phyloP scores from a whole-genome alignment of 2,113 vertebrate species.

The Panurus biarmicus region DNA sequence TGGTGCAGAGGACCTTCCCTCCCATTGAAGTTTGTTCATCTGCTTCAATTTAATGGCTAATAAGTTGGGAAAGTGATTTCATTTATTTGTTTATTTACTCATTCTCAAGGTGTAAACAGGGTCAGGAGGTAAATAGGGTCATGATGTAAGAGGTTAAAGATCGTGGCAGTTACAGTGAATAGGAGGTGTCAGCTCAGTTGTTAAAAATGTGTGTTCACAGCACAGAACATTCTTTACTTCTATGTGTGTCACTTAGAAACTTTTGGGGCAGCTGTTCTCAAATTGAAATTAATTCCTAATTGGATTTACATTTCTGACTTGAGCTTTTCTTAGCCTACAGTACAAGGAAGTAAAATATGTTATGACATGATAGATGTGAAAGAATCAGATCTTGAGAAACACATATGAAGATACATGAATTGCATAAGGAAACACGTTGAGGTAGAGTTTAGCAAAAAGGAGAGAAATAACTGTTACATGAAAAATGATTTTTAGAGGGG shows the following conservation, averaged over 20 bases:
- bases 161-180: fast-evolving
- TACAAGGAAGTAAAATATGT: not conserved
- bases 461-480: not conserved
- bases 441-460: not conserved
- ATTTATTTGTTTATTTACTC: not conserved
- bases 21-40: not conserved
- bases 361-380: not conserved
- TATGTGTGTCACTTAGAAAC: not conserved
- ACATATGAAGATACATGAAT: not conserved
- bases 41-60: not conserved
- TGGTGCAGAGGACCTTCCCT: not conserved
- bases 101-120: not conserved
- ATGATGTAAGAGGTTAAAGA: not conserved
- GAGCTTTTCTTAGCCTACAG: not conserved
- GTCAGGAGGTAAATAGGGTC: not conserved
- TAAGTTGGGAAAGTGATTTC: not conserved
- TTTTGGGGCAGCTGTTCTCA: not conserved
- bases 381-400: not conserved
- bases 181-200: not conserved
- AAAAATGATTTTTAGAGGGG: not conserved
- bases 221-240: not conserved
- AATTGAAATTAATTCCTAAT: not conserved
- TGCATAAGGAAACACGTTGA: not conserved
- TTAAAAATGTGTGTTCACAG: not conserved
- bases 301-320: not conserved